Evolutionary conservation across 2,888 invertebrate species (phyloP), one percentile per base, ranked within the genome.

Genomic region (Iselma pallidipennis): DNA sequence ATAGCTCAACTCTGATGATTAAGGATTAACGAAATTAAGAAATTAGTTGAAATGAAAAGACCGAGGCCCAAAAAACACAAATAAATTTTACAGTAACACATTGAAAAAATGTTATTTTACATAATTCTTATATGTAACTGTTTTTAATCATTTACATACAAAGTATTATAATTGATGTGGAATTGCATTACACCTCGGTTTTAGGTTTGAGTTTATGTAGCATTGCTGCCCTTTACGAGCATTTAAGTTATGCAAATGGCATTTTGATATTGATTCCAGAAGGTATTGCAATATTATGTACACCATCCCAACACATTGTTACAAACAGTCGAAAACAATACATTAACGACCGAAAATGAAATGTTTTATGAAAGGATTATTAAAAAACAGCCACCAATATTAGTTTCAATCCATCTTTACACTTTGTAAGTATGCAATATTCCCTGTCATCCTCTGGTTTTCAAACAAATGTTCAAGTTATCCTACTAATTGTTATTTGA

Each of bases 181-280:
- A 16, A 49, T 16, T 49, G 16, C n/a, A n/a, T n/a, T n/a, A n/a
- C n/a, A n/a, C n/a, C n/a, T n/a, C n/a, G n/a, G n/a, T n/a, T n/a
- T n/a, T n/a, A n/a, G n/a, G n/a, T n/a, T n/a, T n/a, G n/a, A n/a
- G n/a, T n/a, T n/a, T n/a, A n/a, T n/a, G n/a, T n/a, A n/a, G n/a
- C n/a, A n/a, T n/a, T n/a, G n/a, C n/a, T n/a, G n/a, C n/a, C 58
- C 66, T 75, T 74, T 75, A 73, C 73, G 73, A 69, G 61, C 49
- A 45, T 56, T 56, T 26, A 23, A 66, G 66, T 66, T 69, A 73
- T 74, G 73, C 70, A 73, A 75, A 75, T 74, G 68, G 69, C 63
- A 68, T 66, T 72, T 72, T 69, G 67, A 72, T 72, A 74, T 75
- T 73, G 74, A 75, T 75, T 74, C 70, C 66, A 61, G 59, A 65